Base-by-base conservation (phyloP, 2,113 vertebrate species). In the Rostratula benghalensis region DNA sequence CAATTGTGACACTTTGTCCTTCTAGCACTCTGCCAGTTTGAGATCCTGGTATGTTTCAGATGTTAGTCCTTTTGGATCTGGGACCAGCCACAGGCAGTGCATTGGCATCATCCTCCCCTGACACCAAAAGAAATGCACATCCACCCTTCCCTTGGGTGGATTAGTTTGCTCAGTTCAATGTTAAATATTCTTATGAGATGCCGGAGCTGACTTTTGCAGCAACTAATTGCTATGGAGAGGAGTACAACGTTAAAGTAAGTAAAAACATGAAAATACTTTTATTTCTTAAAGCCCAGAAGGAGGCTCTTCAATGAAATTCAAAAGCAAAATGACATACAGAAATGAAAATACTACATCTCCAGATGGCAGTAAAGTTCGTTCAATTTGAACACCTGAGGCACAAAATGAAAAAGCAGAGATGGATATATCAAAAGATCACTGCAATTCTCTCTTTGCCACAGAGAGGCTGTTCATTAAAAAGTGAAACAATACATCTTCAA, bases 281-380 rank as follows among this genome's bases (percentile, higher is more conserved):
- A 41, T 92, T 94, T 33, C 45, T 94, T 79, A 83, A 92, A 73
- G 25, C 25, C 13, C n/a, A 70, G 64, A 71, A 50, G 1, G 6
- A 84, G 33, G 39, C 6, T 82, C 16, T 93, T 63, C 86, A 88
- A 93, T 79, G 39, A 92, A 51, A 90, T 65, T 91, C 45, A 43
- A 85, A 94, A 60, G 57, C 60, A 79, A 70, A 94, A 91, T 67
- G 90, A 86, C 60, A 92, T 92, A 93, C 41, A 73, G 64, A 96
- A 94, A 91, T 81, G 33, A 94, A 96, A 94, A 90, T 73, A 69
- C 41, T 90, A 22, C 83, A 88, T 96, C 88, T 96, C 95, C 95
- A 96, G 95, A 95, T 94, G 90, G 94, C 94, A 96, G 92, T 96
- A 74, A 95, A 96, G 75, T 93, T 97, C 87, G 90, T 94, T 93